These are phyloP conservation scores for Amorpha juglandis DNA, from an alignment of 2,888 invertebrate genomes.

Conservation along the genomic window DNA sequence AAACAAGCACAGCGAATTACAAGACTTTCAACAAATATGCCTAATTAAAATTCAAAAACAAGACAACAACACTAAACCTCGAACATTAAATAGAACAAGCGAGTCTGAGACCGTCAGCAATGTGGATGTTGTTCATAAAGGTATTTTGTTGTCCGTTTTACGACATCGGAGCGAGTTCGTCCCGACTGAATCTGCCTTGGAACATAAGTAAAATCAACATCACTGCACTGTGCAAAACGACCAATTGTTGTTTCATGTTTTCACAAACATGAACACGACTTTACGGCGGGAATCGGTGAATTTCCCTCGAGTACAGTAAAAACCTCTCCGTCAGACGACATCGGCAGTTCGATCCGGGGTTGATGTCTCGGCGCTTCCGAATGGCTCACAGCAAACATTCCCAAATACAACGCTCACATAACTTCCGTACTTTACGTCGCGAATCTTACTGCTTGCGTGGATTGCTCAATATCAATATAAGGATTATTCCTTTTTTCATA, in stretches of 20 bases:
- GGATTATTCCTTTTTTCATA: constrained; percentile 56
- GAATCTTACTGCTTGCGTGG: constrained; percentile 41
- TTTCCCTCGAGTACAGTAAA: constrained; percentile 79
- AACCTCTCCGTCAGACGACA: constrained; percentile 64
- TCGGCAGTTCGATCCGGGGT: constrained; percentile 64
- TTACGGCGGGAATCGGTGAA: constrained; percentile 70
- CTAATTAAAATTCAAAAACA: constrained; percentile 68
- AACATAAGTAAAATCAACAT: constrained; percentile 34
- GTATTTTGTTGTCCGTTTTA: constrained; percentile 68
- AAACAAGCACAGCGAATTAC: constrained; percentile 45
- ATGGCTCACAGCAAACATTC: constrained; percentile 56
- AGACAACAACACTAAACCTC: constrained; percentile 63
- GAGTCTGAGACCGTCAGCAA: constrained; percentile 54
- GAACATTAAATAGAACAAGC: constrained; percentile 62
- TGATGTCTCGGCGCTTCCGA: constrained; percentile 57
- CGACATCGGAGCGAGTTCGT: constrained; percentile 51
- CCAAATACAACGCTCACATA: constrained; percentile 61
- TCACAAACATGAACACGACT: constrained; percentile 54
- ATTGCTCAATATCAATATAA: constrained; percentile 58
- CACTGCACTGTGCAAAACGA: constrained; percentile 51
- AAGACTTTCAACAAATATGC: constrained; percentile 55
- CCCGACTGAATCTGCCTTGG: constrained; percentile 31
- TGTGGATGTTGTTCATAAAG: constrained; percentile 54
- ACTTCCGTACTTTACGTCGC: constrained; percentile 59
- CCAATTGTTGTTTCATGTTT: constrained; percentile 66